Evolutionary conservation across 2,888 invertebrate genomes (phyloP), one percentile per base, ranked within the genome.

Genomic region (Seladonia tumulorum): DNA sequence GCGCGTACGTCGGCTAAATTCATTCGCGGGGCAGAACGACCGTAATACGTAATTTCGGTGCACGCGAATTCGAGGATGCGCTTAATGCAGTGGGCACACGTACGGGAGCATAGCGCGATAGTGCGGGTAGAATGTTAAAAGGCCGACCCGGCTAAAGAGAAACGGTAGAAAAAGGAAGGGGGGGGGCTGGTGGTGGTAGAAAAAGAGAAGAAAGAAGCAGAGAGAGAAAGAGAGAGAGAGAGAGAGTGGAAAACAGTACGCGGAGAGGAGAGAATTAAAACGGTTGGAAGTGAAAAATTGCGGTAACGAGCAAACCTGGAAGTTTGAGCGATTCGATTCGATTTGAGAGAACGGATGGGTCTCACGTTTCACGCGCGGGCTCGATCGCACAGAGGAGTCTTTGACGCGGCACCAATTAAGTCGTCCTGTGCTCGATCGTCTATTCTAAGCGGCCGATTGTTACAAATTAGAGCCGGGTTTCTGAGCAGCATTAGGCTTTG

Each of bases 1-100:
- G 57, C 45, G 84, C 79, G 75, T 74, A 68, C 79, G 86, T 75
- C 75, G 49, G 86, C 74, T 86, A 86, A 86, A 86, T 86, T 85
- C 85, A 85, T 85, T 85, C 85, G 85, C 76, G 80, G 66, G 63
- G 81, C 84, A 76, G 80, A 80, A 81, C 71, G 73, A 49, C 63
- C 74, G 81, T 77, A 81, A 76, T 75, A 79, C 82, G 87, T 86
- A 87, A 87, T 87, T 87, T 82, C 71, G 79, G 79, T 80, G 87
- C 60, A 73, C 79, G 77, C 81, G 76, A 85, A 85, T 85, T 73
- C 78, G 85, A 63, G 76, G 85, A 85, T 85, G 85, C 85, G 81
- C 73, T 86, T 86, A 86, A 81, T 85, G 86, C 85, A 85, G 45
- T 45, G 80, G 29, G 68, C 49, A 76, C 78, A 75, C 80, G 77